Evolutionary conservation across 2,888 invertebrate species (phyloP).

Genomic region (Plagodis dolabraria): DNA sequence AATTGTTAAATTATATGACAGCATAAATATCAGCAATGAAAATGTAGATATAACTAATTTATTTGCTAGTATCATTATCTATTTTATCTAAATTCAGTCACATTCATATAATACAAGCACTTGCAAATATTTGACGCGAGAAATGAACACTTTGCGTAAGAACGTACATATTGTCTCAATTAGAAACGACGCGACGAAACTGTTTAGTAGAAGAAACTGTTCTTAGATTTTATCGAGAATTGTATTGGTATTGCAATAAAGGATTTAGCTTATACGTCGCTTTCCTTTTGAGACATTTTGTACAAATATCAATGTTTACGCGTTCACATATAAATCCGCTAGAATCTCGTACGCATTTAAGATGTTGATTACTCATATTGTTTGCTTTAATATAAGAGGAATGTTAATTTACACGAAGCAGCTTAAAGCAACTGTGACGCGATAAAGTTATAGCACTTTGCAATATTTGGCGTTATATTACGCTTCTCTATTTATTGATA

Average conservation of each 20-base stretch:
- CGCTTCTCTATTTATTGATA: too few species aligned
- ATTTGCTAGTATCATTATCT: conserved; percentile 47
- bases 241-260: neutral
- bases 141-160: conserved; percentile 64
- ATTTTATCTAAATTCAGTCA: conserved; percentile 77
- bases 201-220: neutral
- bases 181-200: conserved; percentile 5
- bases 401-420: conserved; percentile 28
- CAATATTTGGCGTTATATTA: neutral
- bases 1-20: conserved; percentile 1
- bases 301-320: conserved; percentile 34
- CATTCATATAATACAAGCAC: conserved; percentile 76
- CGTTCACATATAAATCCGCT: conserved; percentile 23
- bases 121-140: conserved; percentile 62
- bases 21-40: conserved; percentile 43
- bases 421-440: conserved; percentile 24
- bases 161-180: conserved; percentile 30
- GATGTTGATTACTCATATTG: conserved; percentile 27
- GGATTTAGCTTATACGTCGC: neutral
- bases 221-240: neutral
- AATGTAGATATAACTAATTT: conserved; percentile 41
- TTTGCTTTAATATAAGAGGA: conserved; percentile 26
- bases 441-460: conserved; percentile 5
- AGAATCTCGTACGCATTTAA: conserved; percentile 20
- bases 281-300: conserved; percentile 21